Percentiles rank a stretch among this genome's conserved stretches.
phyloP scores from a whole-genome alignment of 2,113 vertebrate species.

The Pterophyllum scalare region DNA sequence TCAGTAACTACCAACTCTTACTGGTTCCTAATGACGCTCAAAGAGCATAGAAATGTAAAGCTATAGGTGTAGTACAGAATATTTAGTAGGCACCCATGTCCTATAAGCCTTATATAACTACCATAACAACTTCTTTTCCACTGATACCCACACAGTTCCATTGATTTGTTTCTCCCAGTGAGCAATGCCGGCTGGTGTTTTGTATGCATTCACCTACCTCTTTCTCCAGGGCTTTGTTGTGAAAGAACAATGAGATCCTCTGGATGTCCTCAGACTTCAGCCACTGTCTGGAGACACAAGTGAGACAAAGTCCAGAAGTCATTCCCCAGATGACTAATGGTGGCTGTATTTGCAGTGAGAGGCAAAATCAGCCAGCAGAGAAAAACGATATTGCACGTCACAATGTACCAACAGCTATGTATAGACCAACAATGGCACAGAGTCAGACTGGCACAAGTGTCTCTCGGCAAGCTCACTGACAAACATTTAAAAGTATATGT shows the following conservation, averaged over 20 bases:
- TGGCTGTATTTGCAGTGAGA: background rate
- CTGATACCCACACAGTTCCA: conserved; percentile 2
- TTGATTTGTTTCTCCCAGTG: conserved; percentile 17
- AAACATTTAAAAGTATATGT: too few species aligned
- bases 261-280: conserved; percentile 99
- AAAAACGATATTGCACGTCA: background rate
- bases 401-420: background rate
- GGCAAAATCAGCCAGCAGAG: background rate
- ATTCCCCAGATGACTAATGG: background rate
- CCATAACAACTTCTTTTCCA: background rate
- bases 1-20: background rate
- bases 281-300: conserved; percentile 88
- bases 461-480: too few species aligned
- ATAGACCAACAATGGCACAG: background rate
- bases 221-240: conserved; percentile 94
- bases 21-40: background rate
- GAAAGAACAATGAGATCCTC: conserved; percentile 97
- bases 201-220: conserved; percentile 83
- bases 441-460: too few species aligned
- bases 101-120: background rate
- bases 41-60: background rate
- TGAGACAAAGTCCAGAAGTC: conserved; percentile 11
- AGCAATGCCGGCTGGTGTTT: background rate
- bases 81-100: background rate
- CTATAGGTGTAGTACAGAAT: background rate